These are phyloP conservation scores for Lycaon pictus DNA, from an alignment of 2,113 vertebrate genomes.

Conservation along the genomic window DNA sequence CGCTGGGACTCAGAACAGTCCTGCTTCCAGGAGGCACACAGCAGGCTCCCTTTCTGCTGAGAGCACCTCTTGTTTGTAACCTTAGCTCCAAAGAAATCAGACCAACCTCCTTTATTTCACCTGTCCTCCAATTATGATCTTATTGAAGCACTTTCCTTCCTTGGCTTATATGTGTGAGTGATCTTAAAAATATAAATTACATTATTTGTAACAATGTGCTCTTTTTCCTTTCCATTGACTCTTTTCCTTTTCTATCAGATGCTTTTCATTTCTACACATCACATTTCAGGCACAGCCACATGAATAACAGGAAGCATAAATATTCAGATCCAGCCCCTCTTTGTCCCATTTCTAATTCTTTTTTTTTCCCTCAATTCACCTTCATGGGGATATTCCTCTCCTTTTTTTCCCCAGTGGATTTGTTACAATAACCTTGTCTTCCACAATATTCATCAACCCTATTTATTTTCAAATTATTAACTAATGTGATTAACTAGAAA, in stretches of 20 bases:
- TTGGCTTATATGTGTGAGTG: not conserved
- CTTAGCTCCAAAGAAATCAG: not conserved
- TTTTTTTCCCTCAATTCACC: not conserved
- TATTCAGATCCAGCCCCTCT: constrained; percentile 20
- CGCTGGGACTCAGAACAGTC: not conserved
- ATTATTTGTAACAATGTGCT: constrained; percentile 40
- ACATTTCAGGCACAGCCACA: not conserved
- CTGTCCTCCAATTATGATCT: constrained; percentile 28
- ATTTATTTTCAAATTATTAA: constrained; percentile 43
- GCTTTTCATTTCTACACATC: constrained; percentile 26
- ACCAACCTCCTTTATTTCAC: not conserved
- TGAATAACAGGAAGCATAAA: not conserved
- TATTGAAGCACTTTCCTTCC: constrained; percentile 26
- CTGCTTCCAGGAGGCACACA: not conserved
- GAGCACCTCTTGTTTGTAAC: not conserved
- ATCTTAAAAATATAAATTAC: constrained; percentile 49
- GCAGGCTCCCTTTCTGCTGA: not conserved
- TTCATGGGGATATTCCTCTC: not conserved
- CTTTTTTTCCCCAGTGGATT: not conserved
- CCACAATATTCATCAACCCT: not conserved
- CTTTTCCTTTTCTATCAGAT: constrained; percentile 63
- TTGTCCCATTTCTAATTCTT: not conserved
- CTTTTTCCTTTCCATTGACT: constrained; percentile 46
- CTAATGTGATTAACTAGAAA: not conserved
- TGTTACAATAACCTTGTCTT: not conserved